These are phyloP conservation scores for Heliconius congener DNA, from an alignment of 1,140 invertebrate genomes.

Conservation along the genomic window DNA sequence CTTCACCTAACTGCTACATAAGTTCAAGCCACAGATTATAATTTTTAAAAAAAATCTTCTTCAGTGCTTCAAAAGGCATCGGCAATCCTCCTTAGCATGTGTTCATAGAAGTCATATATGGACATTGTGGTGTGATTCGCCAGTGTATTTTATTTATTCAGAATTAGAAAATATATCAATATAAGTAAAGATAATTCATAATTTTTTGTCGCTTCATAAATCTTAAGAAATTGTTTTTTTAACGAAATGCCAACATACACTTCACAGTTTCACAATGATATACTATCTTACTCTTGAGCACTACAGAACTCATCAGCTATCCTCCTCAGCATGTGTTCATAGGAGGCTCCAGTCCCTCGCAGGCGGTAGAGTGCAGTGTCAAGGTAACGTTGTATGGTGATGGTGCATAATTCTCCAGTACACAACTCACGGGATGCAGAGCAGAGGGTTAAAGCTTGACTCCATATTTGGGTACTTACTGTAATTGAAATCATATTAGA, in stretches of 20 bases:
- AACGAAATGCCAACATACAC: too few species aligned
- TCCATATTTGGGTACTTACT: conserved; percentile 67
- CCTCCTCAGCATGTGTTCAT: conserved; percentile 36
- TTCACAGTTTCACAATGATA: too few species aligned
- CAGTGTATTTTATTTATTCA: too few species aligned
- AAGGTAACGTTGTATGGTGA: conserved; percentile 55
- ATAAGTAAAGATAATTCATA: too few species aligned
- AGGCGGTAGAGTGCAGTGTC: conserved; percentile 49
- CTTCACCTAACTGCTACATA: too few species aligned
- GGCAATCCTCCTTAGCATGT: conserved; percentile 42
- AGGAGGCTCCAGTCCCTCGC: conserved; percentile 45
- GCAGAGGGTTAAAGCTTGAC: conserved; percentile 58
- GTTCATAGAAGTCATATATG: conserved; percentile 44
- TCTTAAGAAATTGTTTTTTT: too few species aligned
- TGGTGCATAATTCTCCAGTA: conserved; percentile 35
- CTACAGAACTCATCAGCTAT: conserved; percentile 34
- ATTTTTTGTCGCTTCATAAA: too few species aligned
- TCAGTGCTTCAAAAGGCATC: not conserved
- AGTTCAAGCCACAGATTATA: too few species aligned
- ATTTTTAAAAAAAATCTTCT: too few species aligned
- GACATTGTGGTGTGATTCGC: too few species aligned
- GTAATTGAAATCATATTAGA: conserved; percentile 5
- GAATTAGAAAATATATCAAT: too few species aligned
- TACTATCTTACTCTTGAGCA: too few species aligned
- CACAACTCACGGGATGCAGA: conserved; percentile 59